phyloP scores from a whole-genome alignment of 2,888 invertebrate genomes.

The Drosophila demipolita region DNA sequence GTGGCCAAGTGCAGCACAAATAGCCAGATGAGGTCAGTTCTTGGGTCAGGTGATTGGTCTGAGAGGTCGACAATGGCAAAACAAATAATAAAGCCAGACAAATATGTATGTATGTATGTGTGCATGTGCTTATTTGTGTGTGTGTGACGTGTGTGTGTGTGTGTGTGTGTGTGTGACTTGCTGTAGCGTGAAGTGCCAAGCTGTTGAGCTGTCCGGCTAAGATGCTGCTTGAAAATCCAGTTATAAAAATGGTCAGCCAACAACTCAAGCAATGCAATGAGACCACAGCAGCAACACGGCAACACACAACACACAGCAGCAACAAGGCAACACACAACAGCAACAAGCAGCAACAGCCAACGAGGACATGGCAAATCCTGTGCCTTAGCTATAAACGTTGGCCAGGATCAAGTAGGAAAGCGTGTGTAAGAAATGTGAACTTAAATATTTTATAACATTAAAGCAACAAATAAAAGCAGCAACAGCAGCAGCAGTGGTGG shows the following conservation, averaged over 20 bases:
- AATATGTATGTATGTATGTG: slow-evolving; percentile 13
- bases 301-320: background rate
- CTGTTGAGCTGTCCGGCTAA: slow-evolving; percentile 54
- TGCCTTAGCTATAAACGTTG: slow-evolving; percentile 32
- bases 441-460: slow-evolving; percentile 81
- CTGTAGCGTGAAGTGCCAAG: slow-evolving; percentile 54
- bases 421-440: slow-evolving; percentile 71
- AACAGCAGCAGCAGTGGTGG: slow-evolving; percentile 5
- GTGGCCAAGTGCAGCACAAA: slow-evolving; percentile 73
- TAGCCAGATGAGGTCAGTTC: slow-evolving; percentile 59
- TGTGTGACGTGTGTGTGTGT: background rate
- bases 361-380: slow-evolving; percentile 35
- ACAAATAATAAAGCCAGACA: slow-evolving; percentile 64
- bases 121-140: background rate
- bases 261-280: slow-evolving; percentile 63
- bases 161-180: slow-evolving; percentile 30
- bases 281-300: slow-evolving; percentile 24
- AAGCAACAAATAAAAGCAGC: slow-evolving; percentile 61
- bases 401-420: slow-evolving; percentile 35
- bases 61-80: slow-evolving; percentile 66
- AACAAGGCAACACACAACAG: slow-evolving; percentile 2
- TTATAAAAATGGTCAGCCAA: slow-evolving; percentile 72
- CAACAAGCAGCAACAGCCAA: background rate
- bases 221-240: slow-evolving; percentile 71
- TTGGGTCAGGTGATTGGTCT: slow-evolving; percentile 33